Evolutionary conservation across 1,140 invertebrate species (phyloP).

Genomic region (Mylabris phalerata): DNA sequence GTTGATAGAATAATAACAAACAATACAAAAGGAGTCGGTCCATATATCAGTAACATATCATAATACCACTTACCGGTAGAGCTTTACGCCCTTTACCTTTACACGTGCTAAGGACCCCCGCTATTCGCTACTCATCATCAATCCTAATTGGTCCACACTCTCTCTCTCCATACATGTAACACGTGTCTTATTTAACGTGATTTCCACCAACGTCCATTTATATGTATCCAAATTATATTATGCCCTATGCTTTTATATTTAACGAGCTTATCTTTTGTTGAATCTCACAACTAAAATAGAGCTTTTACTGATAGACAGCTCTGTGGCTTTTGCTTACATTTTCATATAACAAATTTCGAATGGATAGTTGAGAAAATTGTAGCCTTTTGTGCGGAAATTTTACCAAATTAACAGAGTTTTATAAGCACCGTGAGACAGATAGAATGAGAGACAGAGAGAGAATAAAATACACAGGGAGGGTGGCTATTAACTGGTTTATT

Average conservation of each 20-base stretch:
- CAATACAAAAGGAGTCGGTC: background rate
- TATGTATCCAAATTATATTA: slow-evolving; percentile 18
- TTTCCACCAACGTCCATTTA: slow-evolving; percentile 19
- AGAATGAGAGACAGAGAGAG: too few relatives aligned
- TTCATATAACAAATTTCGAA: too few relatives aligned
- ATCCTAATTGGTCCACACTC: slow-evolving; percentile 15
- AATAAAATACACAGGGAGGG: slow-evolving; percentile 3
- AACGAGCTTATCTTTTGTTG: slow-evolving; percentile 22
- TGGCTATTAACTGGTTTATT: slow-evolving; percentile 31
- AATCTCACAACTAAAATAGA: too few relatives aligned
- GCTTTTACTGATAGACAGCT: too few relatives aligned
- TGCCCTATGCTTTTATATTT: slow-evolving; percentile 20
- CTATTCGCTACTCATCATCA: background rate
- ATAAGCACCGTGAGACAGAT: too few relatives aligned
- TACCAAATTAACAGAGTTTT: too few relatives aligned
- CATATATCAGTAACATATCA: slow-evolving; percentile 18
- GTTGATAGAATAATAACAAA: too few relatives aligned
- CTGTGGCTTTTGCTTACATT: too few relatives aligned
- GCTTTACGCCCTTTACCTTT: slow-evolving; percentile 15
- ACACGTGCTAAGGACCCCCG: slow-evolving; percentile 16
- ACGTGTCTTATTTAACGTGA: slow-evolving; percentile 18
- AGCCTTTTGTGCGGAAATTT: too few relatives aligned
- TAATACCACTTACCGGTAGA: slow-evolving; percentile 18
- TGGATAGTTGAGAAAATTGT: too few relatives aligned
- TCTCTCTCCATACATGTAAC: slow-evolving; percentile 6